These are phyloP conservation scores for fruit fly (Drosophila melanogaster) DNA, from an alignment of 1,140 invertebrate species.

Conservation along the genomic window Release_6_plus_ISO1_MT NT_033777.3:30090501-30091000, in stretches of 20 bases:
- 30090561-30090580: constrained; percentile 53
- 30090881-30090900: constrained; percentile 1
- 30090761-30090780: constrained; percentile 29
- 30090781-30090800: constrained; percentile 36
- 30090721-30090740: constrained; percentile 19
- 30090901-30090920: background rate
- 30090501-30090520: constrained; percentile 23
- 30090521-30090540: constrained; percentile 1
- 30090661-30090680: constrained; percentile 71
- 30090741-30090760: constrained; percentile 50
- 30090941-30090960: background rate
- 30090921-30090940: background rate
- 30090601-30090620: too few relatives aligned
- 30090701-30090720: constrained; percentile 48
- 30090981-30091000: too few relatives aligned
- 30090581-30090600: background rate
- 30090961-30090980: background rate
- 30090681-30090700: constrained; percentile 62
- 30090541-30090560: constrained; percentile 74
- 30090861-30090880: constrained; percentile 5
- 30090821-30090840: constrained; percentile 18
- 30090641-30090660: constrained; percentile 44
- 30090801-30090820: constrained; percentile 38
- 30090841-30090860: constrained; percentile 7
- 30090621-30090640: background rate